Evolutionary conservation across 2,113 vertebrate genomes (phyloP).

Genomic region (zebrafish (Danio rerio)): GRCz12tu NC_133176.1:6409001-6409500

Average conservation of each 20-base stretch:
- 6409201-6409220: conserved; percentile 6
- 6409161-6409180: conserved; percentile 16
- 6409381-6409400: background rate
- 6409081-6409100: conserved; percentile 40
- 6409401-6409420: background rate
- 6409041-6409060: conserved; percentile 41
- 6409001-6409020: conserved; percentile 46
- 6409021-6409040: conserved; percentile 17
- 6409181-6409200: background rate
- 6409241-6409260: background rate
- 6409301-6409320: conserved; percentile 5
- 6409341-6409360: background rate
- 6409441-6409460: background rate
- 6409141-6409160: background rate
- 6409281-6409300: conserved; percentile 9
- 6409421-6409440: background rate
- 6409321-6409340: background rate
- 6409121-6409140: conserved; percentile 48
- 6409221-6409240: background rate
- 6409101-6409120: conserved; percentile 36
- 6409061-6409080: conserved; percentile 59
- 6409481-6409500: too few relatives aligned
- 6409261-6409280: background rate
- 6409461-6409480: too few relatives aligned
- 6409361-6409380: background rate